Base-by-base conservation (phyloP, 2,888 invertebrate genomes). In the Diaprepes abbreviatus region DNA sequence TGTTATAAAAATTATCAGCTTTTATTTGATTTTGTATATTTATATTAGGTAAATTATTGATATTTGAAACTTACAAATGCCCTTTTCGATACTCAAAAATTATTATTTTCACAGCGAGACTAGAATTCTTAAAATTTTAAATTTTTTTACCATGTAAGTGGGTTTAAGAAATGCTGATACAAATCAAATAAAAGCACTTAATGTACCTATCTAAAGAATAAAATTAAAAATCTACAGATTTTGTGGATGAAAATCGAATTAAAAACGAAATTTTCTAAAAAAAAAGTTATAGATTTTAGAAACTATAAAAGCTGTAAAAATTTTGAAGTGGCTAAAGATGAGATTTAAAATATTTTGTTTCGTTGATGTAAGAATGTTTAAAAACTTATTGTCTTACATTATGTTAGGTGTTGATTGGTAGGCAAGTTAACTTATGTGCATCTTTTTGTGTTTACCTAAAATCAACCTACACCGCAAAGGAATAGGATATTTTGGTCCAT, bases 221-320 rank as follows among this genome's bases (percentile, higher is more conserved):
- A 31, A 50, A 50, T 43, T 1, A 45, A 45, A 45, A 45, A 45
- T 45, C 24, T 45, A 24, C 45, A 24, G 1, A 24, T 16, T 28
- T 50, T 50, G 48, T 50, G 28, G 48, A 28, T 14, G 10, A 50
- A 28, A 50, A 50, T 50, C 48, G 48, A 50, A 50, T 9, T 50
- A 16, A 31, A 28, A 50, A 31, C 48, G 48, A 50, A 50, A 50
- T 16, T 50, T 50, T 50, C 28, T 14, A 28, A 50, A 50, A 50
- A 48, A 48, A 45, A 45, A 31, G 3, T n/a, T n/a, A 35, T 35
- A n/a, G n/a, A 4, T 24, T 24, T 35, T 35, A 16, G 7, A 9
- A 28, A 50, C n/a, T 50, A 3, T 43, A 16, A 16, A 14, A 12
- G 1, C 14, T 24, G 28, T 50, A 50, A 28, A 50, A 50, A 16